These are phyloP conservation scores for Merops nubicus DNA, from an alignment of 2,113 vertebrate species.

Conservation along the genomic window DNA sequence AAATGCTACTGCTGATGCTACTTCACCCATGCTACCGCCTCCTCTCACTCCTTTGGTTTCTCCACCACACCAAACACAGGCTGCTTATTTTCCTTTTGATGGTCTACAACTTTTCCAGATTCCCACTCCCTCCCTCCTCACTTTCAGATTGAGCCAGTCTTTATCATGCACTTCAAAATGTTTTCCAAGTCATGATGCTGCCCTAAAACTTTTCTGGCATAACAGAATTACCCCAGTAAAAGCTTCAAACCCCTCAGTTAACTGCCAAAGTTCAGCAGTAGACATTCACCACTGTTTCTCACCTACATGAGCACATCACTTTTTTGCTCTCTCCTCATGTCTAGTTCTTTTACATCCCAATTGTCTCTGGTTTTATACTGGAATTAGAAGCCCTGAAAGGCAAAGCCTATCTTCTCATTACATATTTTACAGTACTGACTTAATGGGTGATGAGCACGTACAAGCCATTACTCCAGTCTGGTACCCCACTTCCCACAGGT, in stretches of 20 bases:
- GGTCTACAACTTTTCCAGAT: neutral
- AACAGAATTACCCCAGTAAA: neutral
- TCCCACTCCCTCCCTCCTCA: accelerated
- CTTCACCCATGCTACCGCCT: neutral
- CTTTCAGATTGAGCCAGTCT: neutral
- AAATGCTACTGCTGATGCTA: neutral
- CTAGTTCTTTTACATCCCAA: neutral
- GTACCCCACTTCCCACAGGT: neutral
- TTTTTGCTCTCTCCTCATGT: neutral
- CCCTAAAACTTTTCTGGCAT: neutral
- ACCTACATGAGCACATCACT: accelerated
- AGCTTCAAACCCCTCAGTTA: neutral
- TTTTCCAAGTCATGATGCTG: neutral
- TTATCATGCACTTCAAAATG: accelerated
- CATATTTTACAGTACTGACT: neutral
- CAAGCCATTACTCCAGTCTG: neutral
- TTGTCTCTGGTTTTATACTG: neutral
- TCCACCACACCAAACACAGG: neutral
- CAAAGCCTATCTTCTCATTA: neutral
- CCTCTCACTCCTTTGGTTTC: neutral
- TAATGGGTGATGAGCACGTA: neutral
- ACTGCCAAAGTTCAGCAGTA: neutral
- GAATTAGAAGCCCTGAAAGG: neutral
- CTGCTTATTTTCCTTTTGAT: neutral
- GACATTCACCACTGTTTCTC: neutral